Evolutionary conservation across 2,888 invertebrate genomes (phyloP).

Genomic region (Cantharis nigra): DNA sequence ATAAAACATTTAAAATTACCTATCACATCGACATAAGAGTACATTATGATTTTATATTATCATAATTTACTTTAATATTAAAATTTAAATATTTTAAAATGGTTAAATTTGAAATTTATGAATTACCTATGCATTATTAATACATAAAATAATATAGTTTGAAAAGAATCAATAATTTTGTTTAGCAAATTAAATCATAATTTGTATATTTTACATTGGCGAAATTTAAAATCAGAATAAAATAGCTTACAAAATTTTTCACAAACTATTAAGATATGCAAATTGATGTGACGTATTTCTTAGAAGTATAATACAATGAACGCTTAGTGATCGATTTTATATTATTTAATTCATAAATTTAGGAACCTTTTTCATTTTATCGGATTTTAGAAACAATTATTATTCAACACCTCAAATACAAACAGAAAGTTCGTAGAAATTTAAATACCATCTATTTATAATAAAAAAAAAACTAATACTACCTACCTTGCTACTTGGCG

Average conservation of each 20-base stretch:
- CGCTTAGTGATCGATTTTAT: not conserved
- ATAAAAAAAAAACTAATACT: not conserved
- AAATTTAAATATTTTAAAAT: too few species aligned
- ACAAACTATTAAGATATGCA: too few species aligned
- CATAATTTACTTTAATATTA: too few species aligned
- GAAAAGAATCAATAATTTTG: not conserved
- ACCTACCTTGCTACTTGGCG: constrained; percentile 16
- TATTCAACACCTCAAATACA: not conserved
- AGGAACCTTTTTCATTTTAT: not conserved
- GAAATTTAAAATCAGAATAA: not conserved
- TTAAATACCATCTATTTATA: not conserved
- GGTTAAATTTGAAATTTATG: not conserved
- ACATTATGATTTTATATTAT: too few species aligned
- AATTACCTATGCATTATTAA: not conserved
- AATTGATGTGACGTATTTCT: not conserved
- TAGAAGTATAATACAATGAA: not conserved
- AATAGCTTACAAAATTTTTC: not conserved
- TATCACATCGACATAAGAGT: too few species aligned
- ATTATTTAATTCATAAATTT: not conserved
- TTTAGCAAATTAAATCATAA: not conserved
- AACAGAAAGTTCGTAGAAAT: not conserved
- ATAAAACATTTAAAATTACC: not conserved
- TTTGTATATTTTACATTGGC: not conserved
- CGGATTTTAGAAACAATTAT: not conserved
- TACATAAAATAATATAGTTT: not conserved